Base-by-base conservation (phyloP, 2,113 vertebrate species). In the Gallinago undulata region DNA sequence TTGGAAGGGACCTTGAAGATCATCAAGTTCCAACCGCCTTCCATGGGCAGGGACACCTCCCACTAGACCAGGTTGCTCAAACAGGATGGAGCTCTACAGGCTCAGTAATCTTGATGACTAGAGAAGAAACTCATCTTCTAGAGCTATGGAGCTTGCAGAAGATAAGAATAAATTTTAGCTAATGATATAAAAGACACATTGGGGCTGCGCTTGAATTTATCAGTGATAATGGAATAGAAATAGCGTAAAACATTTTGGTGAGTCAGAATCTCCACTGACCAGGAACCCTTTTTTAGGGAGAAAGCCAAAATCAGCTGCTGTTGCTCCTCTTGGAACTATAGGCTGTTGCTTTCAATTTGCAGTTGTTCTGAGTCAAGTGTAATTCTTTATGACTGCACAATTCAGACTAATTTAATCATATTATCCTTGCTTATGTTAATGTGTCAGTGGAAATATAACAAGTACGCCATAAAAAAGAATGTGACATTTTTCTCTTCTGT, bases 391-490 rank as follows among this genome's bases (percentile, higher is more conserved):
- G 94, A 95, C 81, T 93, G 69, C 87, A 64, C 66, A 89, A 75
- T 76, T 89, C 91, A 93, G 91, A 95, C 84, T 72, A 87, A 87
- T 75, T 93, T 97, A 91, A 95, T 91, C 87, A 66, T 79, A 76
- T 96, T 96, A 93, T 95, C 94, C 77, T 82, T 93, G 87, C 91
- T 93, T 89, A 89, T 83, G 37, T 93, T 87, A 82, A 91, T 2
- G 0, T 91, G 84, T 94, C 93, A 95, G 48, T 95, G n/a, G 70
- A 94, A 91, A 91, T 96, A 68, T 48, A 94, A 48, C 47, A 84
- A 92, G 31, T 75, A 41, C 2, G 6, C 57, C 22, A n/a, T 75
- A 73, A 63, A 86, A 90, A 89, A 68, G 43, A 92, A 89, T 57
- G 64, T 91, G 89, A 41, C 7, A 0, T 84, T 57, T 91, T 96